Conservation (phyloP, 2,888 invertebrate genomes). For the Serripes groenlandicus region DNA sequence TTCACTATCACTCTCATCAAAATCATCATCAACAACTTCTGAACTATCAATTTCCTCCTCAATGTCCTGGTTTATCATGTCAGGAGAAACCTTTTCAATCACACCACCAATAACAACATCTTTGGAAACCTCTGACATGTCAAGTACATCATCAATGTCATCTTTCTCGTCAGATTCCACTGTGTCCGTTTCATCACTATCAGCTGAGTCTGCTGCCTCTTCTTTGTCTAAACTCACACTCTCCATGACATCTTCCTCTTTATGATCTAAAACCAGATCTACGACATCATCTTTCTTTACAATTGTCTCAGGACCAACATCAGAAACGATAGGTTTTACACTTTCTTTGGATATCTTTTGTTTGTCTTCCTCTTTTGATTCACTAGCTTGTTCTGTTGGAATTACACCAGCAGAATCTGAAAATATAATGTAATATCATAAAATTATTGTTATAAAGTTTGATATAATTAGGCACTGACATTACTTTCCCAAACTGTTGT, state of each 20-base stretch:
- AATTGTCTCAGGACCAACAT: background rate
- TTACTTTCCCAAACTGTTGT: too few species aligned
- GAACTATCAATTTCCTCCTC: constrained; percentile 19
- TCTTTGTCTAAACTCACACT: background rate
- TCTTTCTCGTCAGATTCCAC: background rate
- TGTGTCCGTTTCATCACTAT: background rate
- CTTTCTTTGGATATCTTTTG: too few species aligned
- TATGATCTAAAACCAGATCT: background rate
- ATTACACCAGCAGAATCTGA: too few species aligned
- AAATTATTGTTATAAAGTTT: too few species aligned
- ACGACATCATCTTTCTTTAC: background rate
- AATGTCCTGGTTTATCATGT: constrained; percentile 5
- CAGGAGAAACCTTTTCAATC: background rate
- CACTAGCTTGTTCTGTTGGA: too few species aligned
- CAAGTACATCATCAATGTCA: background rate
- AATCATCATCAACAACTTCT: constrained; percentile 15
- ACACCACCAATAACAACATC: constrained; percentile 23
- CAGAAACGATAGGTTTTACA: background rate
- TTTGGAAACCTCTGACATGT: constrained; percentile 21
- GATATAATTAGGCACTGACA: too few species aligned
- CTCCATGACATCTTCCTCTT: background rate
- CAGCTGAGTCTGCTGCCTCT: background rate
- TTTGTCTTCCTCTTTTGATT: too few species aligned
- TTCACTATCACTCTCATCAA: constrained; percentile 7
- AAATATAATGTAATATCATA: too few species aligned